These are phyloP conservation scores for Masticophis lateralis DNA, from an alignment of 2,797 vertebrate genomes.

Conservation along the genomic window DNA sequence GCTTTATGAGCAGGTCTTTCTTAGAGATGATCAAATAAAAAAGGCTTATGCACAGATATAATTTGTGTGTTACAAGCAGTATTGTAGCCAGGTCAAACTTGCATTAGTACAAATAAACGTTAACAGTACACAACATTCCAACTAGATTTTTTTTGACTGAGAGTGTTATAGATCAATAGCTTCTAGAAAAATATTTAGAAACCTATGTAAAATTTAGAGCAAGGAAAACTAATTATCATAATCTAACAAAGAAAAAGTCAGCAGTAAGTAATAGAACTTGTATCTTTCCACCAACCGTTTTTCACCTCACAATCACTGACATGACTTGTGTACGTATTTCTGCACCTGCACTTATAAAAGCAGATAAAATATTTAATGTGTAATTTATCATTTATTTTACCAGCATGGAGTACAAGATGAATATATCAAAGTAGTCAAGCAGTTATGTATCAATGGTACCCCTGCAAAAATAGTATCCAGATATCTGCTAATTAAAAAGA, in stretches of 20 bases:
- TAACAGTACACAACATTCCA: conserved; percentile 44
- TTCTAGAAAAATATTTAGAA: conserved; percentile 38
- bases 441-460: conserved; percentile 75
- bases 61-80: conserved; percentile 46
- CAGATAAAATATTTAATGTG: conserved; percentile 84
- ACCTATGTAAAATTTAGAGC: conserved; percentile 31
- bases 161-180: conserved; percentile 44
- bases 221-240: conserved; percentile 33
- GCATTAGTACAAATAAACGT: conserved; percentile 26
- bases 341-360: conserved; percentile 78
- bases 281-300: conserved; percentile 72
- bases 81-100: conserved; percentile 45
- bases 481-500: conserved; percentile 74
- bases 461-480: conserved; percentile 81
- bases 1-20: conserved; percentile 37
- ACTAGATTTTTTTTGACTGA: conserved; percentile 30
- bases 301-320: conserved; percentile 75
- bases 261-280: conserved; percentile 59
- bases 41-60: conserved; percentile 28
- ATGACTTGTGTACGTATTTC: conserved; percentile 76
- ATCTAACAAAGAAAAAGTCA: conserved; percentile 41
- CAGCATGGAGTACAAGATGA: conserved; percentile 78
- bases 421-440: conserved; percentile 80
- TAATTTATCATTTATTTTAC: conserved; percentile 80
- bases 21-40: conserved; percentile 33